phyloP scores from a whole-genome alignment of 2,113 vertebrate genomes.

The Oxyruncus cristatus region DNA sequence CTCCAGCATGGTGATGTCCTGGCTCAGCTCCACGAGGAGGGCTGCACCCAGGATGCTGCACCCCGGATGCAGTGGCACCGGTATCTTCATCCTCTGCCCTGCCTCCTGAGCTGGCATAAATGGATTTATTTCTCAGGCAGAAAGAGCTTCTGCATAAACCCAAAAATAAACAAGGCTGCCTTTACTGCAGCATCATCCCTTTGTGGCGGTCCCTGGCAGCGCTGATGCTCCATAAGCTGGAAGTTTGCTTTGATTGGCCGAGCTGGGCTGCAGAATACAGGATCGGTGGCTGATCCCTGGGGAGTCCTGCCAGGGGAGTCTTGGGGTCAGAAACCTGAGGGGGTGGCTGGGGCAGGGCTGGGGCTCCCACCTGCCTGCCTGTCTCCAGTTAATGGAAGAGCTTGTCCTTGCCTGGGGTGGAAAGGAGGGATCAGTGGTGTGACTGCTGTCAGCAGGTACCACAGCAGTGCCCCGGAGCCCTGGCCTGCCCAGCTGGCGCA shows the following conservation, averaged over 20 bases:
- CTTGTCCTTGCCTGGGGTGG: accelerated
- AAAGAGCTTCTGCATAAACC: background rate
- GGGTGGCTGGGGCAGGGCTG: background rate
- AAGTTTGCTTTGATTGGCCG: background rate
- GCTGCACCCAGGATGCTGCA: background rate
- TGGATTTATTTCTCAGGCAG: background rate
- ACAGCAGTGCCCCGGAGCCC: background rate
- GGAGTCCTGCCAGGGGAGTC: background rate
- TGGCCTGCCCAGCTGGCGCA: background rate
- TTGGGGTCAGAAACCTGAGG: background rate
- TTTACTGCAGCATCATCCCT: background rate
- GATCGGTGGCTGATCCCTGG: background rate
- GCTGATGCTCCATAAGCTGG: background rate
- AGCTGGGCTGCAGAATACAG: background rate
- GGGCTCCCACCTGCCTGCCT: background rate
- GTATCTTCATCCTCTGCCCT: background rate
- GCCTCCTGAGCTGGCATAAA: background rate
- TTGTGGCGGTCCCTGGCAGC: background rate
- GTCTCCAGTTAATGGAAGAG: background rate
- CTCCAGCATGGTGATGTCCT: background rate
- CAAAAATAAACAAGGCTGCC: background rate
- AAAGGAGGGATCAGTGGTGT: background rate
- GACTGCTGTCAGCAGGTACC: background rate
- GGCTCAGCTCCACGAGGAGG: background rate
- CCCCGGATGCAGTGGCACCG: background rate